Conservation (phyloP, 2,113 vertebrate genomes). For the Myotis yumanensis region DNA sequence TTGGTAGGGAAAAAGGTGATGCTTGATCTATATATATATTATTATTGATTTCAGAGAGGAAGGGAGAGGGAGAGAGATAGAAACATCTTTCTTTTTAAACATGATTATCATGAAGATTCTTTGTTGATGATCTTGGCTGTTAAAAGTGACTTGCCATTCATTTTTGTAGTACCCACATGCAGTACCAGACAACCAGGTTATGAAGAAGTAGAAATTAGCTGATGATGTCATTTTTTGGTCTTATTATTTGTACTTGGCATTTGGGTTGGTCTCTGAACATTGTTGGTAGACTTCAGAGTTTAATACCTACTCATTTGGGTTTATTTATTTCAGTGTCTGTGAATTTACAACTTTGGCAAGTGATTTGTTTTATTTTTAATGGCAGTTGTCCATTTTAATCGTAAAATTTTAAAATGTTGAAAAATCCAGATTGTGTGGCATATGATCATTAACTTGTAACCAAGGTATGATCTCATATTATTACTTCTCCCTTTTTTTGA, state of each 20-base stretch:
- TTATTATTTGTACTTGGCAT: neutral
- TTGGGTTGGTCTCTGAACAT: neutral
- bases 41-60: too few species aligned
- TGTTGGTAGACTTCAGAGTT: neutral
- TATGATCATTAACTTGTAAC: constrained; percentile 14
- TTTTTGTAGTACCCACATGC: neutral
- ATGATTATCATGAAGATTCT: neutral
- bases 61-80: too few species aligned
- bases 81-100: neutral
- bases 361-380: constrained; percentile 37
- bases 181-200: neutral
- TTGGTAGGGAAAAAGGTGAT: too few species aligned
- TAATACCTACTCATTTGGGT: neutral
- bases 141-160: neutral
- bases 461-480: constrained; percentile 42
- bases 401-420: constrained; percentile 34
- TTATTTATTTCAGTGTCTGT: constrained; percentile 40
- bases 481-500: constrained; percentile 1
- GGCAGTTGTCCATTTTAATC: neutral
- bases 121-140: neutral
- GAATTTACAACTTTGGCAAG: constrained; percentile 46
- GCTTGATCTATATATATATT: too few species aligned
- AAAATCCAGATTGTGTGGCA: neutral
- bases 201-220: neutral
- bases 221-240: neutral